These are phyloP conservation scores for Euthynnus affinis DNA, from an alignment of 2,797 vertebrate species.

Conservation along the genomic window DNA sequence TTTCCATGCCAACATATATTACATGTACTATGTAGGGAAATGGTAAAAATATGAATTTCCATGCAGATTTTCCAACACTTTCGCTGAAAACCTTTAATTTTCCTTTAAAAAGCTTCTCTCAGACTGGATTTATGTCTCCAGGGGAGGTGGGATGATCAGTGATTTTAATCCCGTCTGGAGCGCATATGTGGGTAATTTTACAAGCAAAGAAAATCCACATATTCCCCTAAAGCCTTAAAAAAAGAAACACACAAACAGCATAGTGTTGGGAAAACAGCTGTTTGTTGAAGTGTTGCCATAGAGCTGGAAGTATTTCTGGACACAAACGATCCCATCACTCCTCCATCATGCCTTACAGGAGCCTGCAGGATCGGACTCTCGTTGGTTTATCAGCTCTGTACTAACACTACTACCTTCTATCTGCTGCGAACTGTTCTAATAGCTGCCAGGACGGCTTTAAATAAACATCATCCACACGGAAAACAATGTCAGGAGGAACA, in stretches of 20 bases:
- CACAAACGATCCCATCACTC: conserved; percentile 29
- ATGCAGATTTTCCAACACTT: too few relatives aligned
- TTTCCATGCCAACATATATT: too few relatives aligned
- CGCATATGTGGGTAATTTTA: too few relatives aligned
- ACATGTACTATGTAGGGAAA: too few relatives aligned
- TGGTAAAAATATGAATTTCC: too few relatives aligned
- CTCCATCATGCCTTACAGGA: conserved; percentile 20
- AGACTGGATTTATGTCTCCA: too few relatives aligned
- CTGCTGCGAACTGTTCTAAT: neutral
- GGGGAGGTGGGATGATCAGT: too few relatives aligned
- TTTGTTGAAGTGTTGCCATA: conserved; percentile 51
- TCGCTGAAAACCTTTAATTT: too few relatives aligned
- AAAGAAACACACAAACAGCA: neutral
- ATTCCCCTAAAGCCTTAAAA: neutral
- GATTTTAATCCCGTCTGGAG: too few relatives aligned
- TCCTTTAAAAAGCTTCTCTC: too few relatives aligned
- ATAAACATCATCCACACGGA: conserved; percentile 17
- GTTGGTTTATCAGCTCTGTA: conserved; percentile 26
- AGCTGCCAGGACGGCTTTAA: conserved; percentile 49
- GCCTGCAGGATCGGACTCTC: conserved; percentile 35
- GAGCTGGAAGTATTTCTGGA: conserved; percentile 43
- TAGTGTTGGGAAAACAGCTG: conserved; percentile 32
- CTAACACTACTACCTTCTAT: neutral
- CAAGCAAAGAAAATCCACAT: neutral
- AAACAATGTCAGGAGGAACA: neutral